phyloP scores from a whole-genome alignment of 2,113 vertebrate species.

The Rafetus swinhoei region DNA sequence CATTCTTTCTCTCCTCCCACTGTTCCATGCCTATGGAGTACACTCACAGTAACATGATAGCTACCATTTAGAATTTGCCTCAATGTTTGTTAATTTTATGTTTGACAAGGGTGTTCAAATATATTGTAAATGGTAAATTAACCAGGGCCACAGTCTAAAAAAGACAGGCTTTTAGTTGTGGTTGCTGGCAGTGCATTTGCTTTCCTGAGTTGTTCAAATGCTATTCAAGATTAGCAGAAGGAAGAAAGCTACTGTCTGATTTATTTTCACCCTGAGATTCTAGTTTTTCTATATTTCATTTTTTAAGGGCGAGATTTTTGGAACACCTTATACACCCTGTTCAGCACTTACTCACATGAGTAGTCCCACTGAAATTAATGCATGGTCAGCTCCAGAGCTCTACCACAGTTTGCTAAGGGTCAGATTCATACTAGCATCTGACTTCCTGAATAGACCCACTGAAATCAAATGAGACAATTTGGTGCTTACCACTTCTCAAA shows the following conservation, averaged over 20 bases:
- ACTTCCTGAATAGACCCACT: background rate
- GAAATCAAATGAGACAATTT: background rate
- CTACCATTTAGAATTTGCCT: background rate
- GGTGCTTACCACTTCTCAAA: background rate
- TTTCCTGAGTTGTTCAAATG: slow-evolving; percentile 9
- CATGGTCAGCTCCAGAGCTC: rapidly evolving
- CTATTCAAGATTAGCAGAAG: background rate
- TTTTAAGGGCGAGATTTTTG: background rate
- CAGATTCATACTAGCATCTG: background rate
- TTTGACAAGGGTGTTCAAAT: background rate
- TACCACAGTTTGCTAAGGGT: background rate
- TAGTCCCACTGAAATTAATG: background rate
- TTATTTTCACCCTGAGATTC: background rate
- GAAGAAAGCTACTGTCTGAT: background rate
- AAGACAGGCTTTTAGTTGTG: background rate
- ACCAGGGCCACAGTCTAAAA: background rate
- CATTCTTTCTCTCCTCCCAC: background rate
- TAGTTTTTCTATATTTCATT: background rate
- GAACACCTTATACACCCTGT: background rate
- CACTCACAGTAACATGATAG: background rate
- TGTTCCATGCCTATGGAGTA: background rate
- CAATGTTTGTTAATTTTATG: slow-evolving; percentile 1
- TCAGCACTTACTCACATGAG: background rate
- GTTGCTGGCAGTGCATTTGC: background rate
- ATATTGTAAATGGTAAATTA: background rate